Evolutionary conservation across 2,113 vertebrate genomes (phyloP), one percentile per base, ranked within the genome.

Genomic region (Colius striatus): DNA sequence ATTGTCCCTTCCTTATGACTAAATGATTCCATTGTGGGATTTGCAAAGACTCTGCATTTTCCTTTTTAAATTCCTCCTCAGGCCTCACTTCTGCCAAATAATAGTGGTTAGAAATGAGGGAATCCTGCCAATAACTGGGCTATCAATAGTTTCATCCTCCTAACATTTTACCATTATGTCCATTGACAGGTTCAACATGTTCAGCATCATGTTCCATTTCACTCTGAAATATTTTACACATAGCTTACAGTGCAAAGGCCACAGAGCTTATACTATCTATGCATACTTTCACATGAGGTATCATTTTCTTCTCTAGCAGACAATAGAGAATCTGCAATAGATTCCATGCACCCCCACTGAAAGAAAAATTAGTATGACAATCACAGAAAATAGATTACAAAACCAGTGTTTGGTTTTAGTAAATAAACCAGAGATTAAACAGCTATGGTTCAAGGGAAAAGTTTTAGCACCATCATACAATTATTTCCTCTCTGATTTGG

Each of bases 361-460:
- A 81, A 71, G 65, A 66, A 68, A 95, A 94, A 83, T 8, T 2
- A 86, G 12, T 14, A 53, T 29, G 51, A 22, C 54, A 55, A 65
- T 67, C 30, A 55, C 34, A 77, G 23, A 43, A 7, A 38, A 51
- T 6, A 81, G 76, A 67, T 78, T 30, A 84, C 61, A 89, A 94
- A 90, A 95, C 22, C 0, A 0, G 5, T 73, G 58, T 47, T 63
- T 0, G 0, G 4, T 45, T 86, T 81, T 79, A 71, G 47, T 78
- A 90, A 96, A 92, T 81, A 94, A 93, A 84, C 32, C 10, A 90
- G 48, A 81, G 38, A 81, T 53, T 0, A 88, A 92, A 84, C 81
- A 91, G 17, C 72, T 80, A 53, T 17, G 13, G 50, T 86, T 86
- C 55, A 78, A 72, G 45, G 41, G 57, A 66, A 91, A 90, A 54